Base-by-base conservation (phyloP, 2,113 vertebrate genomes). In the Perca flavescens region DNA sequence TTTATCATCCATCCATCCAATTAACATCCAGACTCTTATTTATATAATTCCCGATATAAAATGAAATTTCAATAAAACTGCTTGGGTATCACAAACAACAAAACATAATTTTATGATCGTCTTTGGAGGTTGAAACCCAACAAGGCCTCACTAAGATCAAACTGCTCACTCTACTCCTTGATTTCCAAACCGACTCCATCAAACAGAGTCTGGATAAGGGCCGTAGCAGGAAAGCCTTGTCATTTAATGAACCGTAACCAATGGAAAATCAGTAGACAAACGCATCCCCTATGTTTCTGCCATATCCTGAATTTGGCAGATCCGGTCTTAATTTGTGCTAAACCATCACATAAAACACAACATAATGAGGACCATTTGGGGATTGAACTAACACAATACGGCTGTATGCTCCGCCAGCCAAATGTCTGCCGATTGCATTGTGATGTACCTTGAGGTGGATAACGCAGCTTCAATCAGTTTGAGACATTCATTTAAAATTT, bases 291-390 rank as follows among this genome's bases (percentile, higher is more conserved):
- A 13, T 57, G 71, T 78, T 79, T 78, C 67, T 80, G 75, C 86
- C 71, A 67, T 87, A 86, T 86, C 88, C 84, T 77, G 72, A 80
- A 64, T 83, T 86, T 88, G 83, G 87, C 86, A 85, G 58, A 84
- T 87, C 83, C 63, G 80, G 70, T 79, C 79, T 73, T 88, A 82
- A 89, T 89, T 87, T 87, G 83, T 83, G 81, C 76, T 84, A 82
- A 91, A 91, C 78, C 80, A 83, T 91, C 68, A 68, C 84, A 91
- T 71, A 82, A 92, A 90, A 82, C 70, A 49, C 73, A 68, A 57
- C 65, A 11, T 94, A 93, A 94, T 93, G 76, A 91, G 66, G 77
- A 94, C 86, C 93, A 92, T 80, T 77, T 57, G 77, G 70, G 34
- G 36, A 71, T 80, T 77, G 76, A 93, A 93, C 69, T 63, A n/a